Evolutionary conservation across 2,888 invertebrate species (phyloP).

Genomic region (Ophion obscuratus): DNA sequence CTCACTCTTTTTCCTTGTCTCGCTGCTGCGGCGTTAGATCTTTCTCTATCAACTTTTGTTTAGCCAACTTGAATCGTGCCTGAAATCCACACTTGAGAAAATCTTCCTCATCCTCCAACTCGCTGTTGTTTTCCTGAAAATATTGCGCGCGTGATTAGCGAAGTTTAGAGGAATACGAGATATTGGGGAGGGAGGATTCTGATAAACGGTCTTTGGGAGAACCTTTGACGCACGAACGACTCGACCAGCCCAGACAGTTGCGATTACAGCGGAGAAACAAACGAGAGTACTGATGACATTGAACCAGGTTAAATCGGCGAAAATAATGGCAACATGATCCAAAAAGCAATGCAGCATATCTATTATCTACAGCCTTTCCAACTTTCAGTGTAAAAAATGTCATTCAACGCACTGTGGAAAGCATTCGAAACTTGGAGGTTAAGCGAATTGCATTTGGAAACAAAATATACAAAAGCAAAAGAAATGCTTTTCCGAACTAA

Average conservation of each 20-base stretch:
- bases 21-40: constrained; percentile 66
- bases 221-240: constrained; percentile 43
- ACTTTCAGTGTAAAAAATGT: not conserved
- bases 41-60: constrained; percentile 66
- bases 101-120: constrained; percentile 44
- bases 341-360: constrained; percentile 67
- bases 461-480: constrained; percentile 15
- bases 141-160: not conserved
- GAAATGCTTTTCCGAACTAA: constrained; percentile 13
- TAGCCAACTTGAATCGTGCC: constrained; percentile 68
- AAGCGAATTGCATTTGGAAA: not conserved
- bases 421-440: constrained; percentile 49
- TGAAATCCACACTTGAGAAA: constrained; percentile 64
- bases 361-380: constrained; percentile 19
- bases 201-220: not conserved
- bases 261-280: constrained; percentile 61
- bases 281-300: constrained; percentile 62
- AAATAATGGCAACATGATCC: constrained; percentile 64
- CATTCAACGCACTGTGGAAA: not conserved
- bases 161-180: not conserved
- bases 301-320: constrained; percentile 66
- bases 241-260: constrained; percentile 53
- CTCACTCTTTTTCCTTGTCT: constrained; percentile 68
- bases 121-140: constrained; percentile 41
- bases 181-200: not conserved